Percentiles rank a stretch among this genome's conserved stretches.
Evolutionary conservation across 2,888 invertebrate genomes (phyloP).

Genomic region (Catocala fraxini): DNA sequence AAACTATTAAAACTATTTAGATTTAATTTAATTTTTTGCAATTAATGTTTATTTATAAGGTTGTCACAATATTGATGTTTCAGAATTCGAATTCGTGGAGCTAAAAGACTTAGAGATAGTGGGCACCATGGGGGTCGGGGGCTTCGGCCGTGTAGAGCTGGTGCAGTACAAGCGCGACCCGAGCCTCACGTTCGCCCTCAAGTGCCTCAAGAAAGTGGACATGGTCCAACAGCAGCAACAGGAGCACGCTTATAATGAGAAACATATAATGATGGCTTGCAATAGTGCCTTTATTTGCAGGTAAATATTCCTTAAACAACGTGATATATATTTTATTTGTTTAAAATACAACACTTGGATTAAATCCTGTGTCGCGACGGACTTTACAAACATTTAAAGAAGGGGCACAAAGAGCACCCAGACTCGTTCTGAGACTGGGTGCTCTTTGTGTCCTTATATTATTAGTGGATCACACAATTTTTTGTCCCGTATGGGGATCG

Average conservation of each 20-base stretch:
- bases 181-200: conserved; percentile 92
- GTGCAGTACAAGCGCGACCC: conserved; percentile 88
- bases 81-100: conserved; percentile 90
- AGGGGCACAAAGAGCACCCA: no score
- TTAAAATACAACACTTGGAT: no score
- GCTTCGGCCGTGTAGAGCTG: conserved; percentile 96
- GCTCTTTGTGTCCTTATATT: no score
- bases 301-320: conserved; percentile 68
- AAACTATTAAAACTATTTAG: no score
- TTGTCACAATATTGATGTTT: conserved; percentile 6
- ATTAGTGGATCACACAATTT: no score
- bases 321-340: no score
- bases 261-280: conserved; percentile 93
- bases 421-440: no score
- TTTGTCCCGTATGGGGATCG: no score
- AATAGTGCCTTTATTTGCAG: conserved; percentile 93
- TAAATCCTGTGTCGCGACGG: no score
- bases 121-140: conserved; percentile 96
- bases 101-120: conserved; percentile 93
- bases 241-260: conserved; percentile 96
- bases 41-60: no score
- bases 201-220: conserved; percentile 96
- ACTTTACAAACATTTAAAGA: no score
- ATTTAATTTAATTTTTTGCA: no score
- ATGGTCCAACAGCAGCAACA: conserved; percentile 96